phyloP scores from a whole-genome alignment of 2,113 vertebrate species.

The Rallus limicola region DNA sequence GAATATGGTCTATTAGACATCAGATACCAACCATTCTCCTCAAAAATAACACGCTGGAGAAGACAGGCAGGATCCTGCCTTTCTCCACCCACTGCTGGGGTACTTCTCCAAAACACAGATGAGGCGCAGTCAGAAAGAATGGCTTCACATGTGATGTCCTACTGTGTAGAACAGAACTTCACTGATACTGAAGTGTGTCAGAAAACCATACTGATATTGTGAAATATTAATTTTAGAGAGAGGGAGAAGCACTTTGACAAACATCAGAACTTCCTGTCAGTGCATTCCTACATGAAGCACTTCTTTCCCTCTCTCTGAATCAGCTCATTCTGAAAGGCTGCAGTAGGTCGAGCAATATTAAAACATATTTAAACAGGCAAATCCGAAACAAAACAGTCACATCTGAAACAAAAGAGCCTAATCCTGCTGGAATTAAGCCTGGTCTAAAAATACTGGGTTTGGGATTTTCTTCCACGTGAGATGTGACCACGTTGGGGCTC shows the following conservation, averaged over 20 bases:
- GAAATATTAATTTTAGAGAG: neutral
- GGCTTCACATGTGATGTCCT: neutral
- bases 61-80: neutral
- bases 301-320: neutral
- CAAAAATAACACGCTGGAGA: neutral
- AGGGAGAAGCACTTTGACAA: conserved; percentile 15
- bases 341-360: neutral
- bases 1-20: neutral
- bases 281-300: neutral
- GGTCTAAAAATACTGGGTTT: neutral
- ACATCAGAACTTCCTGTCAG: conserved; percentile 24
- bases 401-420: conserved; percentile 19
- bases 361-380: conserved; percentile 6
- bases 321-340: conserved; percentile 5
- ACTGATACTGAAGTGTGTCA: neutral
- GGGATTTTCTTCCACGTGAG: neutral
- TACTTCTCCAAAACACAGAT: neutral
- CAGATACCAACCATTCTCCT: neutral
- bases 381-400: conserved; percentile 25
- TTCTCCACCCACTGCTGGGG: neutral
- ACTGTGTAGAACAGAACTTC: neutral
- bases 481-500: conserved; percentile 1
- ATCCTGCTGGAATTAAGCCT: neutral
- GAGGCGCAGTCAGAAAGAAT: neutral
- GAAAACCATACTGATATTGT: neutral